A percentile compares a stretch with the other conserved stretches of the same genome.
These are phyloP conservation scores for Ophion obscuratus DNA, from an alignment of 2,888 invertebrate genomes.

Conservation along the genomic window DNA sequence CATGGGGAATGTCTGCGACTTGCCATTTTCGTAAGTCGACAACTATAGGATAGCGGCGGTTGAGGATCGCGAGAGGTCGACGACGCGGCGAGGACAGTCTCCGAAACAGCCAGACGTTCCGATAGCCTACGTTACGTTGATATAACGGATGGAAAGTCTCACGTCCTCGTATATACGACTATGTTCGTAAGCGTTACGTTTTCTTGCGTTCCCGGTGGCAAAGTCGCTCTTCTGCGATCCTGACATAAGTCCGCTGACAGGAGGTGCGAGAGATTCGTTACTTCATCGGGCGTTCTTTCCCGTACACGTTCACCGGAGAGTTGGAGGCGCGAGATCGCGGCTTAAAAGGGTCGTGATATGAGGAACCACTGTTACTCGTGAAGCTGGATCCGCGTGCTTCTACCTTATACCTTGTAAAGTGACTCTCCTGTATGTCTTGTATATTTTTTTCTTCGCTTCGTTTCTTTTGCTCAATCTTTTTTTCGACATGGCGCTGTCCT, in stretches of 20 bases:
- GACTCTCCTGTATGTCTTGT: slow-evolving; percentile 31
- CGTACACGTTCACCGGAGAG: slow-evolving; percentile 34
- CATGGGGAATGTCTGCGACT: slow-evolving; percentile 72
- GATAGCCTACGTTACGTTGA: background rate
- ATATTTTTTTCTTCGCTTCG: slow-evolving; percentile 35
- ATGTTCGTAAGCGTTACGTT: slow-evolving; percentile 54
- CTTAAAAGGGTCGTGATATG: slow-evolving; percentile 81
- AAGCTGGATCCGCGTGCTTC: slow-evolving; percentile 66
- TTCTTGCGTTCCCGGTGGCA: slow-evolving; percentile 31
- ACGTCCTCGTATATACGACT: background rate
- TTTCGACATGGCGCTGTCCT: slow-evolving; percentile 47
- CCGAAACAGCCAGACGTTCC: background rate
- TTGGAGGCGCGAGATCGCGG: slow-evolving; percentile 52
- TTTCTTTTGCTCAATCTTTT: slow-evolving; percentile 61
- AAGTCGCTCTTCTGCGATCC: slow-evolving; percentile 73
- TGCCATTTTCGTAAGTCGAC: slow-evolving; percentile 75
- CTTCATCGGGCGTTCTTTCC: slow-evolving; percentile 73
- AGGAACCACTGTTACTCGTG: slow-evolving; percentile 76
- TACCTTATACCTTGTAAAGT: slow-evolving; percentile 60
- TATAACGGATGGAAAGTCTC: background rate
- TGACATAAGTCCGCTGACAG: slow-evolving; percentile 75
- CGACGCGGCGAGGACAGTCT: slow-evolving; percentile 9
- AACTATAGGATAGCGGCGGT: slow-evolving; percentile 26
- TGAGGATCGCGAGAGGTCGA: slow-evolving; percentile 46
- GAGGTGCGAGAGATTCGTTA: slow-evolving; percentile 73